Base-by-base conservation (phyloP, 2,113 vertebrate genomes). In the Manacus vitellinus region DNA sequence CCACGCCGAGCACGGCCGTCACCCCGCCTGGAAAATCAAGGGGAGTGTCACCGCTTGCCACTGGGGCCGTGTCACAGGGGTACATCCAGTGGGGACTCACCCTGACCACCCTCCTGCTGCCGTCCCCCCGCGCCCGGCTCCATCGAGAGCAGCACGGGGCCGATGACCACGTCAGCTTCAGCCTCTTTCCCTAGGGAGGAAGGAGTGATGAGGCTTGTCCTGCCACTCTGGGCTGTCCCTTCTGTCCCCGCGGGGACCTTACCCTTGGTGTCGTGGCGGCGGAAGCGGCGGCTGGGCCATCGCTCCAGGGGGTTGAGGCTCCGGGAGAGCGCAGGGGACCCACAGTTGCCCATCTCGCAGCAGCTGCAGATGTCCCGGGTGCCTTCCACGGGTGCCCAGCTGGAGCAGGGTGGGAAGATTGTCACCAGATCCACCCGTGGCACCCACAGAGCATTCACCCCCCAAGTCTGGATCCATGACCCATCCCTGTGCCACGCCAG, bases 361-460 rank as follows among this genome's bases (percentile, higher is more conserved):
- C 96, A 97, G 84, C 89, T 88, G 37, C 96, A 97, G 85, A 97
- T 88, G 51, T 94, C 92, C 12, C 81, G 67, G 24, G 81, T 74
- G 41, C 97, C 97, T 91, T 97, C 96, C 55, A 97, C 72, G 0
- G 95, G 91, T 8, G 79, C 25, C 97, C 97, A 97, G 22, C 97
- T 97, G 51, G 3, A 43, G 44, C 3, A 2, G 31, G 21, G 41
- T 2, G 24, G 12, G n/a, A 89, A 12, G 51, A 46, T 21, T 0
- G 0, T 71, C 74, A 93, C 15, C 1, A 0, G 14, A 31, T 5
- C 21, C 23, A 6, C 7, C 10, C 8, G 10, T 14, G 4, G 37
- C 15, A 46, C 61, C 12, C 37, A 31, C 1, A 0, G n/a, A 33
- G 18, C 7, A 6, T 9, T 19, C 0, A 0, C 2, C 22, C 28